phyloP scores from a whole-genome alignment of 1,140 invertebrate genomes.

The Panagrolaimus sp. region DNA sequence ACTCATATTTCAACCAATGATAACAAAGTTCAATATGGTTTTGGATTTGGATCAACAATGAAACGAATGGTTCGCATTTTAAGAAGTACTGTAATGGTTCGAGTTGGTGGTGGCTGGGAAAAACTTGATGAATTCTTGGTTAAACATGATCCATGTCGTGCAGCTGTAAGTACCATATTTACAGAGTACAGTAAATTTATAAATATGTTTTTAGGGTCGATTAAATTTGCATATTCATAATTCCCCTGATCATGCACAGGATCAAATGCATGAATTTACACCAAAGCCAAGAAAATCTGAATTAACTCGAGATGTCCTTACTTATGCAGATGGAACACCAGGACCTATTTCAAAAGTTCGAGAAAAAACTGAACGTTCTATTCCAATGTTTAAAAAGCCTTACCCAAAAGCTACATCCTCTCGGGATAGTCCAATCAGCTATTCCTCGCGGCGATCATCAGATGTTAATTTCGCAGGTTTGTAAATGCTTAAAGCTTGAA shows the following conservation, averaged over 20 bases:
- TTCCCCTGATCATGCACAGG: constrained; percentile 37
- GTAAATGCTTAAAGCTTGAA: too few species aligned
- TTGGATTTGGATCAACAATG: constrained; percentile 69
- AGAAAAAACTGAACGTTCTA: constrained; percentile 57
- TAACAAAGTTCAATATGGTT: constrained; percentile 65
- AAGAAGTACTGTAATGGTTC: constrained; percentile 89
- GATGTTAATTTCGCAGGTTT: constrained; percentile 24
- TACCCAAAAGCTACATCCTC: constrained; percentile 20
- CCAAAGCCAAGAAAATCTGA: neutral
- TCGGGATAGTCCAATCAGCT: constrained; percentile 5
- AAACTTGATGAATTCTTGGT: constrained; percentile 96
- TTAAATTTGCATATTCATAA: constrained; percentile 42
- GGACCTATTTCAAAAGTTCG: constrained; percentile 44
- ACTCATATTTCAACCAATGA: constrained; percentile 47
- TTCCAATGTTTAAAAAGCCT: constrained; percentile 53
- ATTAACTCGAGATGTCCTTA: neutral
- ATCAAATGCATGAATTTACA: constrained; percentile 48
- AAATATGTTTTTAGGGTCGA: constrained; percentile 25
- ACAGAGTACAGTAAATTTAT: too few species aligned
- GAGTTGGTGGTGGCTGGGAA: constrained; percentile 98
- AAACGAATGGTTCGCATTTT: constrained; percentile 91
- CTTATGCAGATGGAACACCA: constrained; percentile 8
- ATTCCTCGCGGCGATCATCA: constrained; percentile 28
- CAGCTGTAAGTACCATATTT: constrained; percentile 65
- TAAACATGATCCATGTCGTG: constrained; percentile 99